Percentiles rank a stretch among this genome's conserved stretches.
Conservation (phyloP, 2,888 invertebrate genomes). For the Lithophane leautieri region DNA sequence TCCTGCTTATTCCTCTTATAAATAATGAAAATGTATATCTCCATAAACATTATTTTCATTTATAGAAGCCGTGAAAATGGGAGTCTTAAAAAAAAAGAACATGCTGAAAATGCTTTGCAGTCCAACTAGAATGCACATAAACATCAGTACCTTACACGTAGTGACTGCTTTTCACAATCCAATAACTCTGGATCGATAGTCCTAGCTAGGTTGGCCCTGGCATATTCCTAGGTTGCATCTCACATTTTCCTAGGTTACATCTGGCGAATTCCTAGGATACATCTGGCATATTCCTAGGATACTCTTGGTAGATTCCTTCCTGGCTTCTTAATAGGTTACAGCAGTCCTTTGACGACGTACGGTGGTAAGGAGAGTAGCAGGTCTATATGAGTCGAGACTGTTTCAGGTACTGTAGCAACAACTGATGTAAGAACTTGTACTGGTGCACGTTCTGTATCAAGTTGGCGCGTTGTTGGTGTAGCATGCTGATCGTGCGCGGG, state of each 20-base stretch:
- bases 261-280: neutral
- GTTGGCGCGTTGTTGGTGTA: conserved; percentile 96
- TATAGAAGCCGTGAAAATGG: no score
- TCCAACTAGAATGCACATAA: conserved; percentile 1
- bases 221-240: neutral
- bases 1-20: neutral
- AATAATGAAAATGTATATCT: neutral
- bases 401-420: conserved; percentile 96
- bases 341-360: neutral
- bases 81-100: neutral
- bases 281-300: no score
- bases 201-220: neutral
- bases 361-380: neutral
- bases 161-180: neutral
- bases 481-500: conserved; percentile 94
- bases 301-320: neutral
- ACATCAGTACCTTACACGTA: conserved; percentile 6
- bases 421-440: conserved; percentile 96
- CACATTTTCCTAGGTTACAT: neutral
- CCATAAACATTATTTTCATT: neutral
- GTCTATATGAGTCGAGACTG: conserved; percentile 95
- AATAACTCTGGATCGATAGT: neutral
- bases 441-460: conserved; percentile 97
- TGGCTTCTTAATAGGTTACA: no score
- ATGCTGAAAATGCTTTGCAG: neutral